Evolutionary conservation across 64 coral and sea anemone species (phyloP), one percentile per base, ranked within the genome.

Genomic region (Actinia equina): DNA sequence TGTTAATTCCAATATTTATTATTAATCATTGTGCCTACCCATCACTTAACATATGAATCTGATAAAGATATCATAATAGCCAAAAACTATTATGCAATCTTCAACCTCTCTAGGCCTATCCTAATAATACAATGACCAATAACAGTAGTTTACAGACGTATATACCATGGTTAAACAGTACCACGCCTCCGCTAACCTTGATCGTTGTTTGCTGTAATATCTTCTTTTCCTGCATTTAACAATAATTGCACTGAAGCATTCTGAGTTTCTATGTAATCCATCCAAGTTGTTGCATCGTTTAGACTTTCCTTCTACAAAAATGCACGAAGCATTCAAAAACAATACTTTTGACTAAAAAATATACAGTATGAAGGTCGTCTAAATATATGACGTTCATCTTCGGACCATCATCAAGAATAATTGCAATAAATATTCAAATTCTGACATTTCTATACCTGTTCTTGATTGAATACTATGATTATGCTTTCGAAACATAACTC

Each of bases 221-320:
- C 78, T 7, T 81, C 78, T 81, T 81, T 81, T 23, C 78, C 78
- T 49, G 78, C 78, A 81, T 81, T 81, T 17, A 81, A 74, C 19
- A 81, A 26, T 20, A 81, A 52, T 25, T 81, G 78, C 22, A 81
- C 78, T 20, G 78, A 81, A 49, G 78, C 78, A 49, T 81, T 52
- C 9, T 20, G 78, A n/a, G 78, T 49, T 51, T 81, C 78, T 44
- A 81, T 6, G 7, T 49, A 49, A 22, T 81, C 49, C 78, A 81
- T 81, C 42, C 78, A 81, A 23, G 16, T 16, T n/a, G 78, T 52
- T 44, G 78, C 78, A 81, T 22, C 49, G 52, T 52, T 6, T 52
- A 81, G 45, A 52, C 43, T 81, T 49, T 81, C 44, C 49, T 81
- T 81, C 78, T 81, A 74, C 30, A 37, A 74, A 41, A 30, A 74